Base-by-base conservation (phyloP, 2,888 invertebrate genomes). In the Sisyra terminalis region DNA sequence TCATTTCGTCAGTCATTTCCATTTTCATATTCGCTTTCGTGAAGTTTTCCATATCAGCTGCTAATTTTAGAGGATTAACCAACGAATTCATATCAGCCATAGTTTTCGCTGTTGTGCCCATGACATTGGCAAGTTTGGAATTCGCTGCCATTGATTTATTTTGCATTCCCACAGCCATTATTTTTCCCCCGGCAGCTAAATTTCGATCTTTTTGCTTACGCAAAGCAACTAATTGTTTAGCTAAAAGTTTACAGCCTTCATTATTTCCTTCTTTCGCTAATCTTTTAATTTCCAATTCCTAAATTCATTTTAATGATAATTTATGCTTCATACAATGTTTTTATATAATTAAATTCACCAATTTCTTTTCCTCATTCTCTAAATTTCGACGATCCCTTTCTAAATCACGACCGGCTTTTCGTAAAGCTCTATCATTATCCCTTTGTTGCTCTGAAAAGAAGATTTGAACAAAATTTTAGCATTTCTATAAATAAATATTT, bases 1-100 rank as follows among this genome's bases (percentile, higher is more conserved):
- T 85, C 81, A 92, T 85, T 67, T 94, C 93, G 64, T 93, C 92
- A 0, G 88, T 85, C 88, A 94, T 90, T 52, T 84, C 88, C 86
- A 93, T 87, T 58, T 83, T 87, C 59, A 80, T 81, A 51, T 78
- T 78, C 29, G 86, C 87, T 54, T 76, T 76, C 54, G 78, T 76
- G 64, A 94, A 94, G 8, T 84, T 81, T 53, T 81, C 75, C 69
- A 92, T 76, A 47, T 80, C 83, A 50, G 78, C 78, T 2, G 83
- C 80, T 9, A 92, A 73, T 53, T 86, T 78, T 57, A 84, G 80
- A 1, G 90, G 88, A 50, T 85, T 84, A 76, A 90, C 76, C 2
- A 84, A 65, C 55, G 79, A 81, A 59, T 93, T 92, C 75, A 92
- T 88, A 50, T 73, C 71, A 7, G 74, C 75, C 90, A 94, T 90